A percentile compares a stretch with the other conserved stretches of the same genome.
phyloP scores from a whole-genome alignment of 2,113 vertebrate genomes.

The Speoplatyrhinus poulsoni region DNA sequence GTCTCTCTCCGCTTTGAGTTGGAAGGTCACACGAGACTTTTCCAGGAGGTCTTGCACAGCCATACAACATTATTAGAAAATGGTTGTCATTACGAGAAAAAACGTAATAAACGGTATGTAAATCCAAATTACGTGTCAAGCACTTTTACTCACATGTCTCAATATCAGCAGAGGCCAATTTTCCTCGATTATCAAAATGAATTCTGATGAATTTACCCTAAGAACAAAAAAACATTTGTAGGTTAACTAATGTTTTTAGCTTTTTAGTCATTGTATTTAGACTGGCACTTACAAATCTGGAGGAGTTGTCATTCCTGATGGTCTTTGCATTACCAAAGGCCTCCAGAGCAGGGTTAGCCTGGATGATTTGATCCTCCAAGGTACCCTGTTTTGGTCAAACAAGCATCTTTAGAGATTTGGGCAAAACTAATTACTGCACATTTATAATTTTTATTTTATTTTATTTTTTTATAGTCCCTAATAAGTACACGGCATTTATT shows the following conservation, averaged over 20 bases:
- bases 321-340: conserved; percentile 82
- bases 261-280: background rate
- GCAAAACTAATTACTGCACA: background rate
- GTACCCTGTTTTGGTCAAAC: conserved; percentile 81
- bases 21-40: conserved; percentile 85
- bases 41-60: conserved; percentile 79
- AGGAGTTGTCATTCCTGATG: conserved; percentile 83
- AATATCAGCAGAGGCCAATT: conserved; percentile 82
- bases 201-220: conserved; percentile 89
- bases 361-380: conserved; percentile 82
- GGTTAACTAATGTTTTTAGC: background rate
- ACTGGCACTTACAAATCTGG: conserved; percentile 76
- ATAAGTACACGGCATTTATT: too few relatives aligned
- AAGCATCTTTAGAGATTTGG: conserved; percentile 64
- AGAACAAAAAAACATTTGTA: background rate
- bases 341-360: conserved; percentile 71
- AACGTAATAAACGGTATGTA: too few relatives aligned
- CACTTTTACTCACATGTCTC: conserved; percentile 80
- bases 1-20: conserved; percentile 85
- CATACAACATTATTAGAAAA: too few relatives aligned
- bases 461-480: background rate
- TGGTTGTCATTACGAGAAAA: too few relatives aligned
- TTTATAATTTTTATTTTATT: background rate
- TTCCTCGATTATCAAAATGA: conserved; percentile 82
- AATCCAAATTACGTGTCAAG: too few relatives aligned